Base-by-base conservation (phyloP, 1,140 invertebrate genomes). In the Drosophila watanabei region DNA sequence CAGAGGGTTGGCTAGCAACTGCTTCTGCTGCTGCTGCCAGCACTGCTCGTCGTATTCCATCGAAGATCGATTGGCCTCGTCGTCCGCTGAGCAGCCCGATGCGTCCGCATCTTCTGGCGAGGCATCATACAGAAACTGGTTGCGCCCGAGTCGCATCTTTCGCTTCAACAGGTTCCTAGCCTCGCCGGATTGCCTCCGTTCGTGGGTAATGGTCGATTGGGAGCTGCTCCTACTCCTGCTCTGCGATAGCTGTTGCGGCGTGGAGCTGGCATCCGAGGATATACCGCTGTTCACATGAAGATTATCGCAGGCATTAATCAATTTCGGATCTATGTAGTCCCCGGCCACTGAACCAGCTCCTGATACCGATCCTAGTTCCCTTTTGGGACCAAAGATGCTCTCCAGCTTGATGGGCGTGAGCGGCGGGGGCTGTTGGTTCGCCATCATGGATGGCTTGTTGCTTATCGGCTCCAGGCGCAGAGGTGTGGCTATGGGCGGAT, bases 271-370 rank as follows among this genome's bases (percentile, higher is more conserved):
- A 30, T 82, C 80, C 9, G 91, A 83, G 30, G 83, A 63, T 24
- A 60, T 11, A 5, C 57, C 75, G 46, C 77, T 79, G 30, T 64
- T 79, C 10, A 93, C 65, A 43, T 92, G 72, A 14, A 93, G 73
- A 82, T 93, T 93, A 77, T 93, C 93, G 78, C 89, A 93, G 43
- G 78, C 75, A 59, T 93, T 93, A 33, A 93, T 93, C 14, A 93
- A 58, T 56, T 93, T 92, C 4, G 92, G 91, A 61, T 93, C 92
- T 33, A 93, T 93, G 48, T 73, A 93, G 3, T 92, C 88, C 28
- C 56, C 75, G 9, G 10, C 66, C 62, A 56, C 57, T 24, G 35
- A 32, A 1, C 30, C 32, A n/a, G 37, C 24, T 18, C 43, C 56
- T 0, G 65, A 45, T 13, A n/a, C 54, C 2, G 59, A 59, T 5